Percentiles rank a stretch among this genome's conserved stretches.
Conservation (phyloP, 2,888 invertebrate species). For the Muschampia plurimacula region DNA sequence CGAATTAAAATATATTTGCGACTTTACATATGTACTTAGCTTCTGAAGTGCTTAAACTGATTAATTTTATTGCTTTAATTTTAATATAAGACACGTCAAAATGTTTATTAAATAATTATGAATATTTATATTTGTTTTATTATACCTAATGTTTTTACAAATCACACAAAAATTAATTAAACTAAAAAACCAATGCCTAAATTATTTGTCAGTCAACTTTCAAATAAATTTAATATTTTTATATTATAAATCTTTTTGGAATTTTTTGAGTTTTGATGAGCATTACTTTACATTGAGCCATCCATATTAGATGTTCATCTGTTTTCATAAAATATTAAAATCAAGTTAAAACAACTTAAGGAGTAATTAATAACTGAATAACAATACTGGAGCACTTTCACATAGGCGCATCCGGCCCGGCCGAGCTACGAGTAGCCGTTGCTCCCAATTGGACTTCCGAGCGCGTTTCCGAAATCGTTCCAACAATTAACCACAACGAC, state of each 20-base stretch:
- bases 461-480: slow-evolving; percentile 79
- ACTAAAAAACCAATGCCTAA: too few species aligned
- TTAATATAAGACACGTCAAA: neutral
- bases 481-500: slow-evolving; percentile 62
- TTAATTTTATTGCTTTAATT: neutral
- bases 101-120: too few species aligned
- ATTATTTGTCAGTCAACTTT: too few species aligned
- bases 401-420: slow-evolving; percentile 77
- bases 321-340: slow-evolving; percentile 1
- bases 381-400: slow-evolving; percentile 68
- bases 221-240: too few species aligned
- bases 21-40: neutral
- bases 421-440: slow-evolving; percentile 47
- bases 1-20: neutral
- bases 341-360: slow-evolving; percentile 4
- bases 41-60: neutral
- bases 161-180: too few species aligned
- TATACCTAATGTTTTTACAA: too few species aligned
- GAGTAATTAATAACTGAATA: slow-evolving; percentile 40
- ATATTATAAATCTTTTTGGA: too few species aligned
- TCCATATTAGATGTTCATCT: neutral
- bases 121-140: too few species aligned
- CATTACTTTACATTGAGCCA: too few species aligned
- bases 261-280: too few species aligned
- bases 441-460: slow-evolving; percentile 85